Conservation (phyloP, 2,113 vertebrate species). For the Prochilodus magdalenae region DNA sequence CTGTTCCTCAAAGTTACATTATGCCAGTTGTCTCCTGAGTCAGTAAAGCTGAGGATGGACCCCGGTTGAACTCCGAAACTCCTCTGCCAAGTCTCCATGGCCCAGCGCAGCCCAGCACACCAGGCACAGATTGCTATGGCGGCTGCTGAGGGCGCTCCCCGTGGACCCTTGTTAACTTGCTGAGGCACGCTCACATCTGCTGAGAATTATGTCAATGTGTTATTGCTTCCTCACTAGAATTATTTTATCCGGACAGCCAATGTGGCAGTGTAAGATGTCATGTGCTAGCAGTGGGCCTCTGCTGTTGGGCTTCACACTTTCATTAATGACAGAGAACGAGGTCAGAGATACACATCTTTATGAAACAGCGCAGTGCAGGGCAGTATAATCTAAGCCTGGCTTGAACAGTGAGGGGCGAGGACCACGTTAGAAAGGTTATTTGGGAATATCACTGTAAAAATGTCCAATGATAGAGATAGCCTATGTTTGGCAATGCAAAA, state of each 20-base stretch:
- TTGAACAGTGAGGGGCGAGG: too few relatives aligned
- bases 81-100: conserved; percentile 19
- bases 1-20: not conserved
- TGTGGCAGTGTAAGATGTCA: conserved; percentile 56
- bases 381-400: not conserved
- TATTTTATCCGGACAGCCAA: conserved; percentile 66
- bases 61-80: conserved; percentile 15
- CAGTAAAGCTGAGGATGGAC: not conserved
- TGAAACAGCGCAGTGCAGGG: not conserved
- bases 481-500: too few relatives aligned
- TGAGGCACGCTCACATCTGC: conserved; percentile 77
- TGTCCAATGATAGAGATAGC: not conserved
- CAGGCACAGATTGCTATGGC: conserved; percentile 5
- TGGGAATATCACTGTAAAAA: not conserved
- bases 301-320: conserved; percentile 65
- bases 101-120: not conserved
- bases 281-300: conserved; percentile 60
- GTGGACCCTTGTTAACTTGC: conserved; percentile 69
- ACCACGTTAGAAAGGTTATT: not conserved
- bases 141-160: conserved; percentile 54
- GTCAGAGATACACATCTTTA: conserved; percentile 58
- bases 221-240: conserved; percentile 75
- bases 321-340: conserved; percentile 63
- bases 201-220: conserved; percentile 72
- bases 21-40: conserved; percentile 9